phyloP scores from a whole-genome alignment of 2,888 invertebrate species.

The Dasypolia templi region DNA sequence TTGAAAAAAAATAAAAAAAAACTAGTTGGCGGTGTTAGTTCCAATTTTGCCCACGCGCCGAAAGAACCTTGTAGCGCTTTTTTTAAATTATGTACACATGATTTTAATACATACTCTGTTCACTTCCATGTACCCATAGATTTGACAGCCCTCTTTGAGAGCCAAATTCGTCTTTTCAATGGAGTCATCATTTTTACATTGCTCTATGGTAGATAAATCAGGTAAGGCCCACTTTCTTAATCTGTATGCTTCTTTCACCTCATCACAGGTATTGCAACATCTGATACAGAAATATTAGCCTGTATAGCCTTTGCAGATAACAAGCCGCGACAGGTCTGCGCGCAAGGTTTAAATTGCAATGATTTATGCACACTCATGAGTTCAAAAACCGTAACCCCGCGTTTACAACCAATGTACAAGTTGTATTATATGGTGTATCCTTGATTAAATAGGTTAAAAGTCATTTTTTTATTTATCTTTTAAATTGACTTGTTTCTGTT shows the following conservation, averaged over 20 bases:
- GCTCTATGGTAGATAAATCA: constrained; percentile 94
- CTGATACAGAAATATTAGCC: constrained; percentile 82
- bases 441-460: background rate
- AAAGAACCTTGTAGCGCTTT: background rate
- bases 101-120: constrained; percentile 92
- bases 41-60: background rate
- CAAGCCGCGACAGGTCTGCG: too few species aligned
- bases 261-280: constrained; percentile 99
- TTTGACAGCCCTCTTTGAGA: constrained; percentile 98
- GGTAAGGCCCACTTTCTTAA: constrained; percentile 96
- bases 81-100: background rate
- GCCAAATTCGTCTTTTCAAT: constrained; percentile 94
- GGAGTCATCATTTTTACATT: constrained; percentile 96
- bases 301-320: background rate
- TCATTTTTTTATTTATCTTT: background rate
- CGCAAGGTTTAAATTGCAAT: constrained; percentile 1
- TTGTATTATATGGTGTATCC: too few species aligned
- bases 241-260: constrained; percentile 98
- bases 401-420: background rate
- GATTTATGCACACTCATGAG: background rate
- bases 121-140: constrained; percentile 98
- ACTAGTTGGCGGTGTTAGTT: background rate
- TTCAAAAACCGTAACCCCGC: background rate
- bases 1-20: background rate
- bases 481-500: background rate